Evolutionary conservation across 2,113 vertebrate genomes (phyloP), one percentile per base, ranked within the genome.

Genomic region (Mustela lutreola): DNA sequence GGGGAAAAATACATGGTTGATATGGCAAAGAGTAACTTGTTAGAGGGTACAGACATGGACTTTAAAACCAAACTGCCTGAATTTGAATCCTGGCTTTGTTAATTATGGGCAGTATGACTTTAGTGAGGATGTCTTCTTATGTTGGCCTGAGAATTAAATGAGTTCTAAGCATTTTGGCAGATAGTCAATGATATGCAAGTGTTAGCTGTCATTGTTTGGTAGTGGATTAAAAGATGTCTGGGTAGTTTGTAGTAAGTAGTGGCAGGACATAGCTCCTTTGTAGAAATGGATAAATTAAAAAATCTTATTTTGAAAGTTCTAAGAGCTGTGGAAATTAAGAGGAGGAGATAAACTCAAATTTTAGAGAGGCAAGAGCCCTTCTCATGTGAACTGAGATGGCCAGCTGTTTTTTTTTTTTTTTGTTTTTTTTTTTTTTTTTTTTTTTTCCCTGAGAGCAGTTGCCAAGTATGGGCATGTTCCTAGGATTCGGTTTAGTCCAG

Each of bases 121-220:
- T 58, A 63, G 36, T 94, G 67, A 73, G 11, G n/a, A 24, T 36
- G 31, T 22, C 3, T 80, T 80, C 42, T 70, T 42, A 31, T 42
- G 53, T 36, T 93, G 22, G 33, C 85, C 67, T 86, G 22, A 89
- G 63, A 96, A 81, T 92, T 58, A 60, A 97, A 53, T 53, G 56
- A 95, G 22, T 62, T 95, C 53, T 73, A 39, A 75, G 18, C 33
- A 21, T 58, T 92, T 79, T 96, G 83, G 39, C 56, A 65, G 4
- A 9, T 50, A 91, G 58, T 76, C 76, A 93, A 53, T 76, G 36
- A n/a, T 56, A 48, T 33, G 14, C 33, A 94, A 63, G 16, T 95
- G 24, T 81, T 91, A 45, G 67, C 42, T 58, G 7, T 71, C 63
- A 45, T 91, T 97, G 87, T 45, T 86, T 78, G 60, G 28, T 91